phyloP scores from a whole-genome alignment of 1,140 invertebrate genomes.

The Trachymyrmex cornetzi region DNA sequence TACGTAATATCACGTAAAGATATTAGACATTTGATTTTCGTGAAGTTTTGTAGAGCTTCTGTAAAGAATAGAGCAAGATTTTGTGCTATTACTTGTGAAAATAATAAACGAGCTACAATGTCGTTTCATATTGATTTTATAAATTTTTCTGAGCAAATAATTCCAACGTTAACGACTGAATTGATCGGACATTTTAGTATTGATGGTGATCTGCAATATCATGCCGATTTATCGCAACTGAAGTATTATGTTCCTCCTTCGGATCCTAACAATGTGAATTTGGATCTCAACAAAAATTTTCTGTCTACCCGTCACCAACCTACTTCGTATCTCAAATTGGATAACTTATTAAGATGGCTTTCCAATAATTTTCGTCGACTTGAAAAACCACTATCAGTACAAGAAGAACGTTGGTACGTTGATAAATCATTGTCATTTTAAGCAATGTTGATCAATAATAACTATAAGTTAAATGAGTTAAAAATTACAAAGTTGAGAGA shows the following conservation, averaged over 20 bases:
- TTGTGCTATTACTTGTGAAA: not conserved
- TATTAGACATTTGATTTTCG: no score
- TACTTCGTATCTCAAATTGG: constrained; percentile 83
- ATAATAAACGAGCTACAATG: not conserved
- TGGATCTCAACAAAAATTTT: constrained; percentile 87
- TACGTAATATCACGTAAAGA: no score
- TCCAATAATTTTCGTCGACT: constrained; percentile 80
- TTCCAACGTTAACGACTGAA: constrained; percentile 10
- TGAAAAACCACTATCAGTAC: not conserved
- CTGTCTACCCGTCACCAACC: constrained; percentile 79
- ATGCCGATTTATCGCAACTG: constrained; percentile 82
- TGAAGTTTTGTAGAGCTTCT: not conserved
- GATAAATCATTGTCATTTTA: constrained; percentile 24
- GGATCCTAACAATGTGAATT: constrained; percentile 79
- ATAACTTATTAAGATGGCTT: constrained; percentile 86
- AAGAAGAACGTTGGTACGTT: constrained; percentile 48
- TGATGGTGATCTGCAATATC: constrained; percentile 80
- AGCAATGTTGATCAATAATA: not conserved
- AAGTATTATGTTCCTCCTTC: constrained; percentile 84
- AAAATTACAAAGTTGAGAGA: no score
- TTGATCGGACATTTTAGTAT: constrained; percentile 83
- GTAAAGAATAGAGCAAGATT: not conserved
- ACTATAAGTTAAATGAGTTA: constrained; percentile 20
- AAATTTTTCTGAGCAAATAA: not conserved
- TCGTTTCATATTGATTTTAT: constrained; percentile 1